Evolutionary conservation across 1,140 invertebrate genomes (phyloP), one percentile per base, ranked within the genome.

Genomic region (Euglossa dilemma): DNA sequence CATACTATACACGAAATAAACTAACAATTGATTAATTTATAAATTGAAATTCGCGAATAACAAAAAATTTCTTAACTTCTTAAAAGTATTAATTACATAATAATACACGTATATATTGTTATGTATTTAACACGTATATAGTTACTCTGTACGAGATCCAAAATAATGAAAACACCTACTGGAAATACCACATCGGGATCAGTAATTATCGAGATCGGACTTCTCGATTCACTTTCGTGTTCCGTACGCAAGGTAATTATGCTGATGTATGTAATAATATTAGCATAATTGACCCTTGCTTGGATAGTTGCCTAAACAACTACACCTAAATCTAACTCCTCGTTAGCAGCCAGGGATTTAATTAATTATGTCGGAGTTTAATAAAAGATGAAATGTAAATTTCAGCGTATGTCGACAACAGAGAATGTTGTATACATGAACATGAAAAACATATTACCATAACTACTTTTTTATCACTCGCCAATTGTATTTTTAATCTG

Each of bases 221-320:
- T 71, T 71, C 54, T 23, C 50, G 36, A 71, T 71, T 54, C 25
- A 50, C 45, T 54, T 23, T 14, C 6, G 6, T 6, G 25, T 28
- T 28, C 11, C 45, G 20, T 52, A 25, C 47, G 25, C n/a, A n/a
- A 50, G n/a, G 20, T n/a, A 52, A 25, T 52, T 71, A 71, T 43
- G 47, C 50, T 54, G 69, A 52, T 71, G 50, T 36, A 14, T 28
- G 50, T 36, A 54, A 54, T 52, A 36, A 43, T 52, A 50, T 67
- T 67, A 77, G 23, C 75, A 67, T 67, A 25, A 71, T n/a, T 67
- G 50, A 56, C 16, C 16, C 20, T 66, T 25, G 18, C 61, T 23
- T 18, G 36, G 23, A 14, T 52, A 23, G 28, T 18, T 14, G 25
- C 2, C 43, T 47, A 67, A 77, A 66, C 23, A 67, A 36, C 61